Conservation (phyloP, 1,140 invertebrate species). For the Ctenoplectra terminalis region DNA sequence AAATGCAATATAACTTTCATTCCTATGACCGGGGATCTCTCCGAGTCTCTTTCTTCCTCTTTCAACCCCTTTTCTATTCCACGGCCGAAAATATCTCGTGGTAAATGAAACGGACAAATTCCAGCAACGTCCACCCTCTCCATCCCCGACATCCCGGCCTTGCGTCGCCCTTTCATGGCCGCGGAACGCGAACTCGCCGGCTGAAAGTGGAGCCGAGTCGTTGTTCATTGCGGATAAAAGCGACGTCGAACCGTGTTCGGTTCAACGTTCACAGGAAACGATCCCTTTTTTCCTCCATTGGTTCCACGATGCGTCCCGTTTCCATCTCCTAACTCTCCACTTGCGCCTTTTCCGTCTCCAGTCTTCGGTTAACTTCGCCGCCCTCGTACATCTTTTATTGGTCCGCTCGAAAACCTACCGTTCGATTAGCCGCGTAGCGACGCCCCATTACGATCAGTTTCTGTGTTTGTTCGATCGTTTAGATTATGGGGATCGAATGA, state of each 20-base stretch:
- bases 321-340: neutral
- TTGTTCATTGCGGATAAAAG: conserved; percentile 52
- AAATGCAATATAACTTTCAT: conserved; percentile 73
- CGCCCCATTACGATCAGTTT: neutral
- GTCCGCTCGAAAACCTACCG: neutral
- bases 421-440: neutral
- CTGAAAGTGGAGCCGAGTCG: conserved; percentile 38
- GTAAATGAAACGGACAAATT: conserved; percentile 72
- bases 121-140: conserved; percentile 41
- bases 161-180: conserved; percentile 40
- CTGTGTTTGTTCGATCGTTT: neutral
- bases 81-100: conserved; percentile 66
- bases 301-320: neutral
- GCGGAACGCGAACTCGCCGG: conserved; percentile 24
- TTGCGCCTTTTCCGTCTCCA: neutral
- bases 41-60: neutral
- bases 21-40: conserved; percentile 2
- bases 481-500: neutral
- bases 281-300: neutral
- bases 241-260: conserved; percentile 28
- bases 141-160: neutral
- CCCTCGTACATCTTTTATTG: conserved; percentile 12
- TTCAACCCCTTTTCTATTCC: conserved; percentile 44
- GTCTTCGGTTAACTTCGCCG: neutral
- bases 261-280: conserved; percentile 26